A percentile compares a stretch with the other conserved stretches of the same genome.
phyloP scores from a whole-genome alignment of 2,797 vertebrate species.

The Bufotes viridis region DNA sequence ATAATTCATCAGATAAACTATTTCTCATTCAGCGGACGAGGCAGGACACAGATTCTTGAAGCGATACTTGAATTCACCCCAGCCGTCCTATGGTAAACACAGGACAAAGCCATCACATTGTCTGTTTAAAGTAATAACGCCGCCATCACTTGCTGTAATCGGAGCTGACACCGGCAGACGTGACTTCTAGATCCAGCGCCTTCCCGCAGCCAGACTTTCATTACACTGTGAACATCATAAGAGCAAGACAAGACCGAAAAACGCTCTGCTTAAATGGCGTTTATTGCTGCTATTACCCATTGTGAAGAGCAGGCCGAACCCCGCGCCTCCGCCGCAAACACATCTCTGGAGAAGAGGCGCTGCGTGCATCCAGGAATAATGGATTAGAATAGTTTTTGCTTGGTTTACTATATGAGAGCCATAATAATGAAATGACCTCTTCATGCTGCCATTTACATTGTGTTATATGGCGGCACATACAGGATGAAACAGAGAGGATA shows the following conservation, averaged over 20 bases:
- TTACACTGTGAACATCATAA: slow-evolving; percentile 4
- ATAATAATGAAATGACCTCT: background rate
- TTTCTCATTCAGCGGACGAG: background rate
- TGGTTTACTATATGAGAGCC: background rate
- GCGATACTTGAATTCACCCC: background rate
- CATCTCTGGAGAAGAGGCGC: background rate
- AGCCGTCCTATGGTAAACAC: background rate
- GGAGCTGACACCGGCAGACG: background rate
- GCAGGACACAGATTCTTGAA: background rate
- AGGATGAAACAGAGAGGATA: background rate
- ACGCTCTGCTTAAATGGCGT: background rate
- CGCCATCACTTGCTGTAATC: slow-evolving; percentile 13
- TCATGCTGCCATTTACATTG: slow-evolving; percentile 1
- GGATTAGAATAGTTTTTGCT: background rate
- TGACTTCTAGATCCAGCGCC: slow-evolving; percentile 24
- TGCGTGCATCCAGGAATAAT: slow-evolving; percentile 1
- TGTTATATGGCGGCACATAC: background rate
- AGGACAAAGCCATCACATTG: background rate
- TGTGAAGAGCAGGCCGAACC: background rate
- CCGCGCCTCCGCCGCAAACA: background rate
- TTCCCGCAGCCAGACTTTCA: slow-evolving; percentile 4
- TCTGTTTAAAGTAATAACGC: slow-evolving; percentile 1
- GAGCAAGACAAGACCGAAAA: background rate
- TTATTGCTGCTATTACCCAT: slow-evolving; percentile 6
- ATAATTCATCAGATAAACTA: background rate